Evolutionary conservation across 2,888 invertebrate species (phyloP).

Genomic region (Theretra japonica): DNA sequence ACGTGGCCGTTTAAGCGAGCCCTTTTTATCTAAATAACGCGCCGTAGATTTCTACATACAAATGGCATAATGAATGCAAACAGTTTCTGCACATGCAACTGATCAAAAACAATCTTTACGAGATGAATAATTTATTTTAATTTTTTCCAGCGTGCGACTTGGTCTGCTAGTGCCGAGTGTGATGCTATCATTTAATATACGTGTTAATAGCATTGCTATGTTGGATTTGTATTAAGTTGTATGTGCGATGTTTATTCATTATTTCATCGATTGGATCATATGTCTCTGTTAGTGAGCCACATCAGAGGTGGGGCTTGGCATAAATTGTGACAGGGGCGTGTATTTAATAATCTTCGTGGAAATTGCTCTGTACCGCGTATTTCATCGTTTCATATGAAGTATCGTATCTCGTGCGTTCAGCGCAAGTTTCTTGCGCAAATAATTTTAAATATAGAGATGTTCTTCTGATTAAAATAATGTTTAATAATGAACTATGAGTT

Average conservation of each 20-base stretch:
- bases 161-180: neutral
- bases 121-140: conserved; percentile 26
- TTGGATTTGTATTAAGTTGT: conserved; percentile 24
- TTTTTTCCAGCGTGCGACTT: conserved; percentile 4
- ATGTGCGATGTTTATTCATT: conserved; percentile 24
- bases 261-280: conserved; percentile 24
- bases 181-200: conserved; percentile 21
- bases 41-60: conserved; percentile 36
- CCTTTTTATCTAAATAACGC: conserved; percentile 24
- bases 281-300: conserved; percentile 12
- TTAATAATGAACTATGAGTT: neutral
- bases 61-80: conserved; percentile 43
- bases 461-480: neutral
- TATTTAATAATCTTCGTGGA: conserved; percentile 10
- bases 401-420: conserved; percentile 34
- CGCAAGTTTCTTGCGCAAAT: neutral
- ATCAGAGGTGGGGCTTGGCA: conserved; percentile 20
- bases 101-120: conserved; percentile 28
- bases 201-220: conserved; percentile 3
- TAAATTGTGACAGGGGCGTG: conserved; percentile 24
- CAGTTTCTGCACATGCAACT: conserved; percentile 22
- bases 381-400: conserved; percentile 31
- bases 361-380: conserved; percentile 12
- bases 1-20: conserved; percentile 21
- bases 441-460: neutral